A percentile compares a stretch with the other conserved stretches of the same genome.
phyloP scores from a whole-genome alignment of 2,113 vertebrate genomes.

The Pristiophorus japonicus region DNA sequence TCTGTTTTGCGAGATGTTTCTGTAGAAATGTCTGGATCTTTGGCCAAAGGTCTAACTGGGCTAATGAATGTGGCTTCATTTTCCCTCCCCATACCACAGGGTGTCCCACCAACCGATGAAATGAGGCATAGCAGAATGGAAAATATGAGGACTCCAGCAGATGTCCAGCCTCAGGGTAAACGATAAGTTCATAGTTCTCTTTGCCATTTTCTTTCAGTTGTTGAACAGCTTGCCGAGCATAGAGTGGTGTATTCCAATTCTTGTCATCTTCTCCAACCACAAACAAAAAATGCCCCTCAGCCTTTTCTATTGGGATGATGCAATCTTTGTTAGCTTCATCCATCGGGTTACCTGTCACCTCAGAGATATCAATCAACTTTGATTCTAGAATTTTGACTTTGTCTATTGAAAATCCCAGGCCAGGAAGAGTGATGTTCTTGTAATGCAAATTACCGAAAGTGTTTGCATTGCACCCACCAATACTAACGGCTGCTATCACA shows the following conservation, averaged over 20 bases:
- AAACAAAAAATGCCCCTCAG: slow-evolving; percentile 67
- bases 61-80: too few relatives aligned
- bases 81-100: too few relatives aligned
- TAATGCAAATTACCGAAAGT: slow-evolving; percentile 52
- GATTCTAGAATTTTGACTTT: slow-evolving; percentile 48
- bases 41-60: too few relatives aligned
- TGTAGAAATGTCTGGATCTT: slow-evolving; percentile 43
- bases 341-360: slow-evolving; percentile 55
- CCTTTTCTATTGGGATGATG: too few relatives aligned
- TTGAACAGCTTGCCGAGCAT: slow-evolving; percentile 58
- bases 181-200: too few relatives aligned
- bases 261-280: slow-evolving; percentile 72
- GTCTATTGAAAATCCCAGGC: not conserved
- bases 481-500: slow-evolving; percentile 53
- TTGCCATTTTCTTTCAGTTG: slow-evolving; percentile 57
- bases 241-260: slow-evolving; percentile 77
- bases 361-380: slow-evolving; percentile 57
- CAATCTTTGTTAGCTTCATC: slow-evolving; percentile 42
- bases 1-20: slow-evolving; percentile 37
- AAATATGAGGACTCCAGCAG: too few relatives aligned
- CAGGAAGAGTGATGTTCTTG: slow-evolving; percentile 42
- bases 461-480: slow-evolving; percentile 57
- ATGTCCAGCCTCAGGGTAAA: too few relatives aligned
- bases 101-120: too few relatives aligned
- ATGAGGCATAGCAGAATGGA: too few relatives aligned